Base-by-base conservation (phyloP, 2,888 invertebrate genomes). In the Rhagonycha fulva region DNA sequence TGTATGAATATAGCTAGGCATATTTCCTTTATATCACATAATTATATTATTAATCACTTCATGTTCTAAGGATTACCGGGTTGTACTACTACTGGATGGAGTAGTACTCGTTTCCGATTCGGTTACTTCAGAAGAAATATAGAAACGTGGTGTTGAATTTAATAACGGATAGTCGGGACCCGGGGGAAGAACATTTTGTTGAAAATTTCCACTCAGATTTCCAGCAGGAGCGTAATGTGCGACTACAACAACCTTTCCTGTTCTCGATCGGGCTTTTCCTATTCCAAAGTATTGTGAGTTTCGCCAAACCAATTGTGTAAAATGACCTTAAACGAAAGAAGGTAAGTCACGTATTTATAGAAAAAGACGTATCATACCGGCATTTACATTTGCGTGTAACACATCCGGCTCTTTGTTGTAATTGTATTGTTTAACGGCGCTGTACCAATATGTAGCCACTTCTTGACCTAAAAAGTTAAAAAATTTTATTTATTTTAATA, bases 281-380 rank as follows among this genome's bases (percentile, higher is more conserved):
- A 96, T 92, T 3, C 96, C 96, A 84, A 96, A 92, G 85, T 92
- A 91, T 66, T 91, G 91, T 2, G 94, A 94, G 68, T 90, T 91
- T 60, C 92, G 91, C 96, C 96, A 96, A 24, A 96, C 94, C 87
- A 96, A 90, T 88, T 96, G 96, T 0, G 95, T 95, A 87, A 96
- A 96, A 87, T 96, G 95, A 76, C 96, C 96, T 95, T 87, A 19
- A 86, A 71, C 26, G 12, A 68, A 80, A 32, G 11, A 62, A 62
- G 10, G 61, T 28, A 9, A 60, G 19, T 24, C 62, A 76, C 28
- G 75, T 76, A 79, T 81, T 77, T 78, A 79, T 76, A 12, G 7
- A 68, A 26, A n/a, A 62, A 28, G 14, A 14, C 10, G 11, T 14
- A 19, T 23, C 83, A 83, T 86, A 94, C 94, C 94, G 86, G 94